Evolutionary conservation across 2,888 invertebrate genomes (phyloP).

Genomic region (Melinaea marsaeus): DNA sequence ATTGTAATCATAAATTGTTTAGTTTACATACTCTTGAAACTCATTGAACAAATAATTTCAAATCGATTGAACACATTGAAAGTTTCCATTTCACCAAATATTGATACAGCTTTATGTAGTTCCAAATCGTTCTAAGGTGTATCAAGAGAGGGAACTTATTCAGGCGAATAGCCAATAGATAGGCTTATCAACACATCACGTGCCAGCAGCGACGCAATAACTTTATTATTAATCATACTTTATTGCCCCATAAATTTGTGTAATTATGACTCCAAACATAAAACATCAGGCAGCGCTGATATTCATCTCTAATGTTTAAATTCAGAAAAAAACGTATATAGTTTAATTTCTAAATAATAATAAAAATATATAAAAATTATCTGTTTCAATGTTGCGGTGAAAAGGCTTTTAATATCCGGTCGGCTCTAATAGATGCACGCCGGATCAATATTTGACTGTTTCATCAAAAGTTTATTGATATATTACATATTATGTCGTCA

Average conservation of each 20-base stretch:
- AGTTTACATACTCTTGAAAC: constrained; percentile 25
- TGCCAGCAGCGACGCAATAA: constrained; percentile 39
- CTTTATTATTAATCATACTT: constrained; percentile 45
- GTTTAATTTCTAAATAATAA: too few species aligned
- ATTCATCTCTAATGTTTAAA: too few species aligned
- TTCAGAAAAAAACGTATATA: too few species aligned
- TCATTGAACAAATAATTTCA: constrained; percentile 46
- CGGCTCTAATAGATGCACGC: not conserved
- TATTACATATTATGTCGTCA: constrained; percentile 52
- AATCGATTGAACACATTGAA: constrained; percentile 46
- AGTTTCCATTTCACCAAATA: constrained; percentile 55
- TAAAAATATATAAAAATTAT: too few species aligned
- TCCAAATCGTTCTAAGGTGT: constrained; percentile 40
- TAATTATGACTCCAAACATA: constrained; percentile 21
- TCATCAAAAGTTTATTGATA: constrained; percentile 59
- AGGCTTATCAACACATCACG: constrained; percentile 53
- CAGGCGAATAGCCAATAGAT: constrained; percentile 61
- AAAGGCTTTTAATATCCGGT: not conserved
- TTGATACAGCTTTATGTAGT: constrained; percentile 40
- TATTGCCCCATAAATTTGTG: constrained; percentile 40
- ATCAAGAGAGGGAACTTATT: constrained; percentile 46
- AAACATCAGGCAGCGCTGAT: not conserved
- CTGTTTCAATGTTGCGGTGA: not conserved
- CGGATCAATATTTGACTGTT: constrained; percentile 27
- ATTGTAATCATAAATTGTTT: constrained; percentile 16